Conservation (phyloP, 2,797 vertebrate genomes). For the Myotis findleyi region DNA sequence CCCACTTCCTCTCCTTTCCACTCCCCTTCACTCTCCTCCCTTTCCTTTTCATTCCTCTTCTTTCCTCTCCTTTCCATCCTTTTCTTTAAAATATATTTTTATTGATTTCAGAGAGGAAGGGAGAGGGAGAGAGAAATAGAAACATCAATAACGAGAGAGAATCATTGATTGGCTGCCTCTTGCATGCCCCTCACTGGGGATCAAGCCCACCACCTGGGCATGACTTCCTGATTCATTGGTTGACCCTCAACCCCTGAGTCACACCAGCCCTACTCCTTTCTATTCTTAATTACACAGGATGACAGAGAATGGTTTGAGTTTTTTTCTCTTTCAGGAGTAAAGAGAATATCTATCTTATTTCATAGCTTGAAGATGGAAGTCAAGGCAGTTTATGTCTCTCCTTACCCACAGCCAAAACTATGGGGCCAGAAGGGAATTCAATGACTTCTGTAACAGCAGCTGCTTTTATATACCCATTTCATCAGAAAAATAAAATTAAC, state of each 20-base stretch:
- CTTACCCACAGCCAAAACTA: not conserved
- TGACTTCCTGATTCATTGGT: too few relatives aligned
- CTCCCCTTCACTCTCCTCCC: not conserved
- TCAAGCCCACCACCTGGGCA: too few relatives aligned
- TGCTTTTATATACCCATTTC: not conserved
- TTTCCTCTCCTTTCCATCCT: too few relatives aligned
- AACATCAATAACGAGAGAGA: too few relatives aligned
- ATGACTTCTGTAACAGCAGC: not conserved
- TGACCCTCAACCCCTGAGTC: too few relatives aligned
- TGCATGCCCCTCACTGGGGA: too few relatives aligned
- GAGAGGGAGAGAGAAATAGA: too few relatives aligned
- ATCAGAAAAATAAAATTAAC: not conserved
- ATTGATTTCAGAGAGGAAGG: too few relatives aligned
- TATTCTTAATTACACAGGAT: not conserved
- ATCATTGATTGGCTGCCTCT: too few relatives aligned
- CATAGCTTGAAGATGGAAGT: not conserved
- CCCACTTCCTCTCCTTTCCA: too few relatives aligned
- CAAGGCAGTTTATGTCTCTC: not conserved
- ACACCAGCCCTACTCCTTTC: not conserved
- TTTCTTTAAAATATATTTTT: too few relatives aligned
- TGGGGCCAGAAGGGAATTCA: not conserved
- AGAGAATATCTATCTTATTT: not conserved
- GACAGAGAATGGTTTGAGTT: not conserved
- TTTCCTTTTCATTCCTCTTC: too few relatives aligned
- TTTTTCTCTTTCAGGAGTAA: not conserved